These are phyloP conservation scores for Drosophila orosa DNA, from an alignment of 1,140 invertebrate genomes.

Conservation along the genomic window DNA sequence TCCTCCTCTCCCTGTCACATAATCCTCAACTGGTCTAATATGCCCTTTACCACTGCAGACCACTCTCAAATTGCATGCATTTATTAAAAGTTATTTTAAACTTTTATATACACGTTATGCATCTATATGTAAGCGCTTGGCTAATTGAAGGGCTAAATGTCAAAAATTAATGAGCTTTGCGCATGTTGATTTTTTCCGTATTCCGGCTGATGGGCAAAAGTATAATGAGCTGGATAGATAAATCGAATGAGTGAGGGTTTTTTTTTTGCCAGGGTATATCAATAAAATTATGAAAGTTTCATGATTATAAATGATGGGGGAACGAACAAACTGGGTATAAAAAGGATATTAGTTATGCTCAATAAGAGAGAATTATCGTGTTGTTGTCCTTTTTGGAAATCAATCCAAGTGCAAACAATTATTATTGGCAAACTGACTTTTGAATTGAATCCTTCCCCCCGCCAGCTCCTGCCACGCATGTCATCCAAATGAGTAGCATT, in stretches of 20 bases:
- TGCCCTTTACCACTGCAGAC: background rate
- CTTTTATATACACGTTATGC: constrained; percentile 1
- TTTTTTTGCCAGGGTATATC: background rate
- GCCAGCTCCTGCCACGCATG: background rate
- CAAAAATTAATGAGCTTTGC: constrained; percentile 20
- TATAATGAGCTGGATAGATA: constrained; percentile 10
- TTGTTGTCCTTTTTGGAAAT: background rate
- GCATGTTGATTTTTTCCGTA: constrained; percentile 10
- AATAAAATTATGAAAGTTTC: background rate
- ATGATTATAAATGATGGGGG: background rate
- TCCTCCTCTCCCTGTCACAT: background rate
- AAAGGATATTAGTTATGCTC: background rate
- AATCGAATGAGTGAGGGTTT: background rate
- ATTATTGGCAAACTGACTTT: constrained; percentile 3
- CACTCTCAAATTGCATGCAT: constrained; percentile 10
- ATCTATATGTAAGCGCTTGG: constrained; percentile 2
- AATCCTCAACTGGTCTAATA: background rate
- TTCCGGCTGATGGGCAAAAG: background rate
- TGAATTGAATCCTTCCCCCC: background rate
- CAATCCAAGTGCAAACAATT: background rate
- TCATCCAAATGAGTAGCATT: background rate
- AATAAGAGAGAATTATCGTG: background rate
- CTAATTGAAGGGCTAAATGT: constrained; percentile 24
- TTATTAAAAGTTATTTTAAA: constrained; percentile 18
- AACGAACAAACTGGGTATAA: background rate